Conservation (phyloP, 1,140 invertebrate species). For the Lasioglossum baleicum region DNA sequence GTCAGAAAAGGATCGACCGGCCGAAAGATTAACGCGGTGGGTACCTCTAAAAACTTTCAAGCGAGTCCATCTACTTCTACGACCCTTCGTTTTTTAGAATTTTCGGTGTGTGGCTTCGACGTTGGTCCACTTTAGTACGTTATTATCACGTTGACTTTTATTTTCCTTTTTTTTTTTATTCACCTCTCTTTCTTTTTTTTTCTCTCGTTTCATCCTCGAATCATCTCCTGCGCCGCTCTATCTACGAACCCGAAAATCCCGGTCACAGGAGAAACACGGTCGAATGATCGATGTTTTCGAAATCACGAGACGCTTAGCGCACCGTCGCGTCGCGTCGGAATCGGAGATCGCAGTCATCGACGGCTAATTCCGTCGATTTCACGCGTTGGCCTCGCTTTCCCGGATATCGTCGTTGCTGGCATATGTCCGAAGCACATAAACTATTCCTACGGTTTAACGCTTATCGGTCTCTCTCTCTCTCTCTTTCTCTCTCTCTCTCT, state of each 20-base stretch:
- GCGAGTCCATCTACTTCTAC: slow-evolving; percentile 59
- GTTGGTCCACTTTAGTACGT: slow-evolving; percentile 64
- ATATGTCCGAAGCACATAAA: slow-evolving; percentile 35
- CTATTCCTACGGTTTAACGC: slow-evolving; percentile 14
- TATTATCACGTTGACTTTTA: slow-evolving; percentile 58
- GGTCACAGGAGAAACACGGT: slow-evolving; percentile 15
- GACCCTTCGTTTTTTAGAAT: slow-evolving; percentile 61
- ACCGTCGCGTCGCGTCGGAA: no score
- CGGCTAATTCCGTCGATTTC: slow-evolving; percentile 44
- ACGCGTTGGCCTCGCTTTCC: slow-evolving; percentile 41
- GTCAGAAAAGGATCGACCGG: slow-evolving; percentile 20
- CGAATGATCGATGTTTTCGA: slow-evolving; percentile 23
- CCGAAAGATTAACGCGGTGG: slow-evolving; percentile 57
- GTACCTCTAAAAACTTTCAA: slow-evolving; percentile 64
- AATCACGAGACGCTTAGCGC: slow-evolving; percentile 6
- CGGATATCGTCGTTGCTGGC: slow-evolving; percentile 39
- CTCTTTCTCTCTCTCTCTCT: no score
- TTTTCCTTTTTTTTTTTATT: not conserved
- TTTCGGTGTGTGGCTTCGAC: slow-evolving; percentile 61
- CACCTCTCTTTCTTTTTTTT: not conserved
- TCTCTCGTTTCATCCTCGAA: no score
- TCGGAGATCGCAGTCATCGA: slow-evolving; percentile 38
- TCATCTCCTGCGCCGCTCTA: not conserved
- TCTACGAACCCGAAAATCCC: slow-evolving; percentile 9
- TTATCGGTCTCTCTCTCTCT: not conserved